Base-by-base conservation (phyloP, 1,140 invertebrate genomes). In the Hypsibius dujardini region DNA sequence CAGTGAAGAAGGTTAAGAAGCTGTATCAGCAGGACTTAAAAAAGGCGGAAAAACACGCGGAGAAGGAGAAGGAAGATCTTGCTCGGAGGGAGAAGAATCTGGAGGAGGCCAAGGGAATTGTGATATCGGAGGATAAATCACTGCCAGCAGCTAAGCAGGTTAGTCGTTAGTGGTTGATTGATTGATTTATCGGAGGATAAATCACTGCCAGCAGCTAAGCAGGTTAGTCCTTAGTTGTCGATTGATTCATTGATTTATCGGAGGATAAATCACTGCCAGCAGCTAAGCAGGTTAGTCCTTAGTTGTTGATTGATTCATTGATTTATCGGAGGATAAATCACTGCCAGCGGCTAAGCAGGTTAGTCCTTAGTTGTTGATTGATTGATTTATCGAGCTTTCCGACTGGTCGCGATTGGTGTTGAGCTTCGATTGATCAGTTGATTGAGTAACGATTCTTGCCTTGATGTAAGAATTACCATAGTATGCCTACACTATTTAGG, bases 1-100 rank as follows among this genome's bases (percentile, higher is more conserved):
- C 97, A 76, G 76, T 98, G 67, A 98, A 98, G 76, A 98, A 98
- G 80, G 84, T 90, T 1, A 86, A 88, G 50, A 97, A 96, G 79
- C 85, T 95, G 15, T 97, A 87, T 84, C 79, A 84, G 1, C 83
- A 89, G 75, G 92, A 97, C 76, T 81, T 84, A 46, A 80, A 88
- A 72, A 96, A 96, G 77, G 84, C 82, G 71, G 85, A 85, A 2
- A 88, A 90, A 1, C 88, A 88, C 76, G 81, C 83, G 0, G 86
- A 88, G 74, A 88, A 86, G 72, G 87, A 93, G 74, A 85, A 86
- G 60, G 87, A 88, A 74, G 88, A 90, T 80, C 86, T 86, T 42
- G 88, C 90, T 74, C 89, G 90, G 77, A 83, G 91, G 75, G 78
- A 83, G 46, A 90, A 92, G 77, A 95, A 95, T 79, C 77, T 95